phyloP scores from a whole-genome alignment of 2,888 invertebrate genomes.

The Rhorus exstirpatorius region DNA sequence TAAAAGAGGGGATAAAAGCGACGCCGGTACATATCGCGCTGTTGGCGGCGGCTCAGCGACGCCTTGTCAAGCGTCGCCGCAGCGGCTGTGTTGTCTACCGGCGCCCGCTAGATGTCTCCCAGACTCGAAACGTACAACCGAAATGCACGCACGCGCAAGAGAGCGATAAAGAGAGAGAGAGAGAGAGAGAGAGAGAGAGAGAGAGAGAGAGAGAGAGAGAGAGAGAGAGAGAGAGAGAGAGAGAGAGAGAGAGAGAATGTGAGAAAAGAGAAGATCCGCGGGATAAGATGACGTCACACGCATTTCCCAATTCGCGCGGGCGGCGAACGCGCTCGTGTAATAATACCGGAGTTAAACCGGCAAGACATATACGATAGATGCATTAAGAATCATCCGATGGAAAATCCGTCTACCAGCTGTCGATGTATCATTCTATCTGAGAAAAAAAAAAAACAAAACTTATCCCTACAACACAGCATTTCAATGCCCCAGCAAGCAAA shows the following conservation, averaged over 20 bases:
- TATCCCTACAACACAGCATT: no score
- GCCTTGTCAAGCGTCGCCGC: constrained; percentile 55
- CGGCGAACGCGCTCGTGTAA: constrained; percentile 14
- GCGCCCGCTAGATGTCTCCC: constrained; percentile 79
- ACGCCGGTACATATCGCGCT: constrained; percentile 53
- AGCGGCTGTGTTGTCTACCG: constrained; percentile 74
- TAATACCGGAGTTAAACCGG: background rate
- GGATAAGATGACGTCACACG: constrained; percentile 76
- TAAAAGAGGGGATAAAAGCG: constrained; percentile 57
- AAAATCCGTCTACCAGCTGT: no score
- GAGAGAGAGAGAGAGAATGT: constrained; percentile 8
- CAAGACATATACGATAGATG: background rate
- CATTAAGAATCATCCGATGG: background rate
- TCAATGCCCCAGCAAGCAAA: no score
- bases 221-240: background rate
- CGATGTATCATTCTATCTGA: no score
- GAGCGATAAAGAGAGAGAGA: constrained; percentile 18
- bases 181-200: constrained; percentile 13
- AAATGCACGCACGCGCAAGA: constrained; percentile 13
- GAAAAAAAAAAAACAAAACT: no score
- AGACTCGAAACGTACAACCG: constrained; percentile 69
- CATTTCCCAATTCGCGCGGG: constrained; percentile 72
- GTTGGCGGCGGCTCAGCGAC: constrained; percentile 59
- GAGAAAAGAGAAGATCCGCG: constrained; percentile 39
- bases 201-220: constrained; percentile 18